Evolutionary conservation across 2,888 invertebrate species (phyloP).

Genomic region (Hyposoter dolosus): DNA sequence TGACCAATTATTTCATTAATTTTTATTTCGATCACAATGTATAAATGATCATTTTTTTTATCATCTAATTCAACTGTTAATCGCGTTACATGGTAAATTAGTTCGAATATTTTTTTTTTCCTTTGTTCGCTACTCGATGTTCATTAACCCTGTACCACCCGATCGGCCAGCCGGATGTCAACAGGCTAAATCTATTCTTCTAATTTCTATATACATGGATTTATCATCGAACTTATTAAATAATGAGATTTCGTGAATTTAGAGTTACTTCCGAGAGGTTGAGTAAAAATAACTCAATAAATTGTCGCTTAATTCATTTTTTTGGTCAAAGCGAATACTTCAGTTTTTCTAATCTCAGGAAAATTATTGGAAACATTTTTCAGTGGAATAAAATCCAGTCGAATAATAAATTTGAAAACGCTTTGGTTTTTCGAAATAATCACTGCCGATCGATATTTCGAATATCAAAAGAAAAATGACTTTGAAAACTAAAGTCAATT

Average conservation of each 20-base stretch:
- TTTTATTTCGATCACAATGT: conserved; percentile 79
- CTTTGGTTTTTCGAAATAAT: not conserved
- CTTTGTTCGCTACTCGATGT: not conserved
- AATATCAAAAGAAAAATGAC: not conserved
- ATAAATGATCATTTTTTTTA: conserved; percentile 79
- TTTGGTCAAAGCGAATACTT: not conserved
- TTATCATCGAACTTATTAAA: conserved; percentile 8
- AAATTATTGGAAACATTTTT: not conserved
- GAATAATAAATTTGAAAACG: not conserved
- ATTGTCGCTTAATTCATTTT: not conserved
- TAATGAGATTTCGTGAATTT: conserved; percentile 8
- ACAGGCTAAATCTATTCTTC: conserved; percentile 41
- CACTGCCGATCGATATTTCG: not conserved
- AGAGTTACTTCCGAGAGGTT: not conserved
- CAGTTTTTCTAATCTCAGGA: not conserved
- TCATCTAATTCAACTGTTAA: conserved; percentile 75
- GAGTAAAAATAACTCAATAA: not conserved
- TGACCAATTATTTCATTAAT: conserved; percentile 52
- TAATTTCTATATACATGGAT: conserved; percentile 22
- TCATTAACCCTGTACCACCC: conserved; percentile 41
- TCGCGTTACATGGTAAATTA: conserved; percentile 78
- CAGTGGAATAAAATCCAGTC: not conserved
- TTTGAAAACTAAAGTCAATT: not conserved
- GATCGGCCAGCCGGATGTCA: conserved; percentile 23
- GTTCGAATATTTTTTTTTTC: conserved; percentile 70